Conservation (phyloP, 2,797 vertebrate species). For the Myotis pilosus region DNA sequence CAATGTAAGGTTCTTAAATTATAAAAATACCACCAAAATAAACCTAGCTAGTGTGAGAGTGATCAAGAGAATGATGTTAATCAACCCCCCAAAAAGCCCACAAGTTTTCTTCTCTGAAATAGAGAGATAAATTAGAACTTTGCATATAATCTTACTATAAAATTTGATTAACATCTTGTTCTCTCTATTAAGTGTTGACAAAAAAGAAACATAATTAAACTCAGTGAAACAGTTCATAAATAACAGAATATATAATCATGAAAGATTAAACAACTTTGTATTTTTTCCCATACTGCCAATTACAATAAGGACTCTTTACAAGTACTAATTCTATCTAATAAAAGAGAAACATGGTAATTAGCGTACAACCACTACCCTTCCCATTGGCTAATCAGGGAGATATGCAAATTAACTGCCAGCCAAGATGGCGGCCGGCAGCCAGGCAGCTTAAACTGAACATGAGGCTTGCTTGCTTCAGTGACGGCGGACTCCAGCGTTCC, state of each 20-base stretch:
- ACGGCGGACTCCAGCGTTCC: too few species aligned
- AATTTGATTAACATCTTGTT: background rate
- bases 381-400: too few species aligned
- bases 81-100: background rate
- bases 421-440: too few species aligned
- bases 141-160: slow-evolving; percentile 1
- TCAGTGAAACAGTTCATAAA: background rate
- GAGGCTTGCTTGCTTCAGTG: too few species aligned
- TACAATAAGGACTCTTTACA: background rate
- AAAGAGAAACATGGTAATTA: too few species aligned
- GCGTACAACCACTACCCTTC: too few species aligned
- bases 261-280: slow-evolving; percentile 4
- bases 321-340: background rate
- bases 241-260: background rate
- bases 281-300: background rate
- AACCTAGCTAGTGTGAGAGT: background rate
- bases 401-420: too few species aligned
- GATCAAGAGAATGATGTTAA: background rate
- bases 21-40: slow-evolving; percentile 35
- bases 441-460: too few species aligned
- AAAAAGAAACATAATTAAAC: slow-evolving; percentile 32
- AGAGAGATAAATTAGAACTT: slow-evolving; percentile 24
- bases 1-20: background rate
- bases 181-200: background rate
- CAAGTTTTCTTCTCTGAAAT: background rate